Conservation (phyloP, 2,113 vertebrate genomes). For the Rostratula benghalensis region DNA sequence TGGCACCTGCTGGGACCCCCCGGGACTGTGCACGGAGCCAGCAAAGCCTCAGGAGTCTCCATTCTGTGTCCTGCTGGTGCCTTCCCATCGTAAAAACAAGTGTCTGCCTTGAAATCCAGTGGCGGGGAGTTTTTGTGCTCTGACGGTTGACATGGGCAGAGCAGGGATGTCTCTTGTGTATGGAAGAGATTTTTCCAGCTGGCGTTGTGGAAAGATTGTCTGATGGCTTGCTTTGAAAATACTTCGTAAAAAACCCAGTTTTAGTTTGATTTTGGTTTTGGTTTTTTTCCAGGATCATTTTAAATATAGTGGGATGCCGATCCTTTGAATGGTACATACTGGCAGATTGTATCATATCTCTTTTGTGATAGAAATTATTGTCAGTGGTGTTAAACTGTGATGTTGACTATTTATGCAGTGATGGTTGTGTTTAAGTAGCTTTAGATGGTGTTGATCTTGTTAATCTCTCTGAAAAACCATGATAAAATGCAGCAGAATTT, state of each 20-base stretch:
- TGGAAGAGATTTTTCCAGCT: not conserved
- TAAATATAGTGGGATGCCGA: not conserved
- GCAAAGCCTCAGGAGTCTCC: not conserved
- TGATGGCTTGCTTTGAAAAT: not conserved
- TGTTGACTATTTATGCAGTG: not conserved
- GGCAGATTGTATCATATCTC: not conserved
- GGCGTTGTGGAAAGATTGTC: not conserved
- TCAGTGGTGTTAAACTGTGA: not conserved
- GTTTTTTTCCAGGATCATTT: not conserved
- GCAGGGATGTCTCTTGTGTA: not conserved
- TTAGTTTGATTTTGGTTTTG: not conserved
- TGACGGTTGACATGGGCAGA: not conserved
- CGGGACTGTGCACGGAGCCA: accelerated
- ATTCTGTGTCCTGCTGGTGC: not conserved
- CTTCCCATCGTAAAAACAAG: not conserved
- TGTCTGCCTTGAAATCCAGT: not conserved
- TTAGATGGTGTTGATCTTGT: not conserved
- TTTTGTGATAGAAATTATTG: not conserved
- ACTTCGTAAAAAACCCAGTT: not conserved
- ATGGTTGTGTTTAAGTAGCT: slow-evolving; percentile 21
- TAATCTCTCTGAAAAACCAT: not conserved
- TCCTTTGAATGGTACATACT: not conserved
- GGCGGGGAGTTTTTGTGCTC: not conserved
- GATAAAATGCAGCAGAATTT: slow-evolving; percentile 2
- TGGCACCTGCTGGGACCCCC: accelerated